Evolutionary conservation across 2,113 vertebrate genomes (phyloP).

Genomic region (Ameiurus melas): DNA sequence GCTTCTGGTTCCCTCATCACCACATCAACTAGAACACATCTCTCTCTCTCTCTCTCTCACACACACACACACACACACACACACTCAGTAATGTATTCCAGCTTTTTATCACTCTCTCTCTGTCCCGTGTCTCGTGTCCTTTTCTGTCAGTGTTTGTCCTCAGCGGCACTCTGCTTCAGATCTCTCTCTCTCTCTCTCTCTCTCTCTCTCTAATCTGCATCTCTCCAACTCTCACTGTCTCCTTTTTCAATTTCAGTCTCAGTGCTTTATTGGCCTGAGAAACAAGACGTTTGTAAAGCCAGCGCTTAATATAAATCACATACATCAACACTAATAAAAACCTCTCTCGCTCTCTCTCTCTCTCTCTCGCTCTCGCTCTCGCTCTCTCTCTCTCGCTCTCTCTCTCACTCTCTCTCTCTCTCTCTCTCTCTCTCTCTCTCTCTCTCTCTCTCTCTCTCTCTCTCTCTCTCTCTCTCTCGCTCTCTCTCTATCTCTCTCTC

Average conservation of each 20-base stretch:
- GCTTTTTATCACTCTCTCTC: constrained; percentile 4
- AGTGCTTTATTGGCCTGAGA: not conserved
- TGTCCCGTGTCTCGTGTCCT: not conserved
- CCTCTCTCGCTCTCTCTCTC: constrained; percentile 21
- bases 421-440: too few relatives aligned
- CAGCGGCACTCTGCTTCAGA: not conserved
- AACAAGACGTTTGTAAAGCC: not conserved
- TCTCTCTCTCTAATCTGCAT: constrained; percentile 26
- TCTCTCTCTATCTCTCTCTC: too few relatives aligned
- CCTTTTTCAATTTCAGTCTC: constrained; percentile 13
- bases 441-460: too few relatives aligned
- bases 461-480: too few relatives aligned
- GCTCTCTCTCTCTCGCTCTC: not conserved
- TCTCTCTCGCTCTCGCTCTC: constrained; percentile 33
- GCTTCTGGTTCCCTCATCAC: constrained; percentile 20
- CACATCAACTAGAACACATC: constrained; percentile 63
- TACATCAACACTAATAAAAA: not conserved
- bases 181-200: constrained; percentile 40
- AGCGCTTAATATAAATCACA: not conserved
- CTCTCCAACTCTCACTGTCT: constrained; percentile 13
- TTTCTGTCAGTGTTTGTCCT: not conserved
- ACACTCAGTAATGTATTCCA: not conserved
- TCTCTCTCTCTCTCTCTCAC: constrained; percentile 43
- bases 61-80: too few relatives aligned
- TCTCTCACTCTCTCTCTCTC: not conserved